Evolutionary conservation across 2,888 invertebrate genomes (phyloP).

Genomic region (Caenorhabditis parvicauda): DNA sequence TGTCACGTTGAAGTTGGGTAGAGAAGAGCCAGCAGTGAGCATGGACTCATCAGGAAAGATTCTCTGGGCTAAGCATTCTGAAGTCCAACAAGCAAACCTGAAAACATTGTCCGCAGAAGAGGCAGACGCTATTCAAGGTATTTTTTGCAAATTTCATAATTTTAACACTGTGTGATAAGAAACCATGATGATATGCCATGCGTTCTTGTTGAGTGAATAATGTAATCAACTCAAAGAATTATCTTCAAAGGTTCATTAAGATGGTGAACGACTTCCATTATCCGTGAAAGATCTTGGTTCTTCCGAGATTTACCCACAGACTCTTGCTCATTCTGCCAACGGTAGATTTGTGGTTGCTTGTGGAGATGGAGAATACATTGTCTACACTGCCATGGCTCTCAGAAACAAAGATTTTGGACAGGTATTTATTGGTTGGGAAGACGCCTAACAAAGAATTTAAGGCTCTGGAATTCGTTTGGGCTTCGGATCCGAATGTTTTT

Average conservation of each 20-base stretch:
- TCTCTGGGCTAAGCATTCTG: slow-evolving; percentile 96
- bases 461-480: slow-evolving; percentile 94
- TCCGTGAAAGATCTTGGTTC: slow-evolving; percentile 98
- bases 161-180: background rate
- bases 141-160: background rate
- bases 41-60: slow-evolving; percentile 99
- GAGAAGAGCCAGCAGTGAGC: slow-evolving; percentile 94
- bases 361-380: slow-evolving; percentile 98
- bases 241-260: slow-evolving; percentile 63
- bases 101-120: slow-evolving; percentile 57
- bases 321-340: slow-evolving; percentile 95
- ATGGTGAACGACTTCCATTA: slow-evolving; percentile 87
- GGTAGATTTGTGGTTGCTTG: slow-evolving; percentile 86
- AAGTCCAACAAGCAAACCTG: slow-evolving; percentile 76
- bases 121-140: slow-evolving; percentile 51
- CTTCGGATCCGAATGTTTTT: slow-evolving; percentile 86
- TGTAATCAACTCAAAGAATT: background rate
- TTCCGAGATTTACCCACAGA: slow-evolving; percentile 98
- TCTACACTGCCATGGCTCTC: slow-evolving; percentile 98
- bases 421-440: slow-evolving; percentile 79
- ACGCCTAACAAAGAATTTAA: slow-evolving; percentile 1
- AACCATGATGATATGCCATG: background rate
- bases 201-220: too few species aligned
- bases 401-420: slow-evolving; percentile 94
- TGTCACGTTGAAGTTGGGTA: slow-evolving; percentile 86